These are phyloP conservation scores for Cydia amplana DNA, from an alignment of 1,140 invertebrate genomes.

Conservation along the genomic window DNA sequence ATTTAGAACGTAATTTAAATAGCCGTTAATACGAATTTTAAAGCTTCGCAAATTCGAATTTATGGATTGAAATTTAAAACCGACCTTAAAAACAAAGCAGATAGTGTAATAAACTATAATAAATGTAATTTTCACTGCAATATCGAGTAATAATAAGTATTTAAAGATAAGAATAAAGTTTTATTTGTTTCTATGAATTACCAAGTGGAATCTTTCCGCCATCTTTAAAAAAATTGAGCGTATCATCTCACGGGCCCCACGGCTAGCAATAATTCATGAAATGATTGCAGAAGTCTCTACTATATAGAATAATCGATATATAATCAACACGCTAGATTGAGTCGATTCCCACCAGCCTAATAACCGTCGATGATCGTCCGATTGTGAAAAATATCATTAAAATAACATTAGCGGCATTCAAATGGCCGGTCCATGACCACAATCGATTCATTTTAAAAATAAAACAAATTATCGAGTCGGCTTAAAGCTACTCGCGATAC, in stretches of 20 bases:
- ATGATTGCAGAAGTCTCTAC: constrained; percentile 15
- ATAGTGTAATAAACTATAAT: not conserved
- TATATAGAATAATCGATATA: constrained; percentile 25
- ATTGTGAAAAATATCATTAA: constrained; percentile 35
- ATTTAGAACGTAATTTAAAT: not conserved
- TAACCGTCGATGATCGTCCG: constrained; percentile 26
- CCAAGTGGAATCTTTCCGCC: too few relatives aligned
- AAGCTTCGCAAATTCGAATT: not conserved
- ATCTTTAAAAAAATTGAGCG: too few relatives aligned
- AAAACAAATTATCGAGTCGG: constrained; percentile 23
- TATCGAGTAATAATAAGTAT: too few relatives aligned
- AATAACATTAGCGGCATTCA: constrained; percentile 28
- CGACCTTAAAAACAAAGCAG: not conserved
- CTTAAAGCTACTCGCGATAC: constrained; percentile 21
- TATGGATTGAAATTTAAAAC: not conserved
- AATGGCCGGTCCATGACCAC: constrained; percentile 17
- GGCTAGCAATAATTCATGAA: constrained; percentile 6
- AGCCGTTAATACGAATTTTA: not conserved
- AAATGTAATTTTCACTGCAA: not conserved
- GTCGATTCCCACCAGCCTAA: constrained; percentile 24
- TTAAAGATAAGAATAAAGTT: too few relatives aligned
- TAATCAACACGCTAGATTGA: constrained; percentile 31
- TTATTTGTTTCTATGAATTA: too few relatives aligned
- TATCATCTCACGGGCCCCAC: too few relatives aligned
- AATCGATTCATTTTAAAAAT: constrained; percentile 30